These are phyloP conservation scores for Periparus ater DNA, from an alignment of 2,797 vertebrate species.

Conservation along the genomic window DNA sequence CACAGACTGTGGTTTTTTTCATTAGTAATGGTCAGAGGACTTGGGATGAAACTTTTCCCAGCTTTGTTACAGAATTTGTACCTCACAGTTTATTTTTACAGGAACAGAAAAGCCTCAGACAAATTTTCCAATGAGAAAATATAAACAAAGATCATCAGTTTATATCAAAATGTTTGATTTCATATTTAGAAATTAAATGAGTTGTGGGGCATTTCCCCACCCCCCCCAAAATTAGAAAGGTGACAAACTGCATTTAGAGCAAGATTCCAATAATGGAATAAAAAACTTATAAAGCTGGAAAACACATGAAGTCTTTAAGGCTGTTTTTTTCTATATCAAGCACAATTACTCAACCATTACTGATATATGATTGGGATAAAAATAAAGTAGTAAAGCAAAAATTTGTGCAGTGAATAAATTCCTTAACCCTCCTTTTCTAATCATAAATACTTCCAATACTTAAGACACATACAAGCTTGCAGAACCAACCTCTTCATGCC, in stretches of 20 bases:
- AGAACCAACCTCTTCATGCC: not conserved
- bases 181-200: not conserved
- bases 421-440: rapidly evolving
- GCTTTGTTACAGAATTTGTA: not conserved
- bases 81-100: not conserved
- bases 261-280: not conserved
- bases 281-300: not conserved
- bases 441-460: not conserved
- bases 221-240: not conserved
- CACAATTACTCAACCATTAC: not conserved
- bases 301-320: not conserved
- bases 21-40: not conserved
- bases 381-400: not conserved
- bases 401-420: not conserved
- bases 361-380: not conserved
- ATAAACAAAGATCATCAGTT: not conserved
- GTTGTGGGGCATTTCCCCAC: rapidly evolving
- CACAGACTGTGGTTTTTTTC: not conserved
- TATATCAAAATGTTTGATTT: not conserved
- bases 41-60: not conserved
- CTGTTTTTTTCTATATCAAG: not conserved
- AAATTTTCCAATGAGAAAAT: not conserved
- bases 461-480: not conserved
- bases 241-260: not conserved
- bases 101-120: not conserved